phyloP scores from a whole-genome alignment of 2,113 vertebrate genomes.

The Penelope pileata region DNA sequence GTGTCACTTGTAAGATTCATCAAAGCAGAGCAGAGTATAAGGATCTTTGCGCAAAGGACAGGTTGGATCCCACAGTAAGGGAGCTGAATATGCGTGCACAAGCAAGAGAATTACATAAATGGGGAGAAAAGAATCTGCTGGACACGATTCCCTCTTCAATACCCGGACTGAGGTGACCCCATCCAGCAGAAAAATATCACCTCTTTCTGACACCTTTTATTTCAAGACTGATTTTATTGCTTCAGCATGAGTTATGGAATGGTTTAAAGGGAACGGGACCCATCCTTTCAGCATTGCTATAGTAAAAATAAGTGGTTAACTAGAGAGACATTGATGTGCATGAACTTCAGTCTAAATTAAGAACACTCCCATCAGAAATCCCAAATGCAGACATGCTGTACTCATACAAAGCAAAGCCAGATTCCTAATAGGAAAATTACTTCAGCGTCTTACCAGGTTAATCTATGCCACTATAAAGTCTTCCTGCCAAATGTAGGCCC shows the following conservation, averaged over 20 bases:
- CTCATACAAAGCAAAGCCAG: slow-evolving; percentile 25
- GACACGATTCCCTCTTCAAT: neutral
- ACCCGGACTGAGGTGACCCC: neutral
- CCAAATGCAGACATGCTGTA: neutral
- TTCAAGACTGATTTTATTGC: neutral
- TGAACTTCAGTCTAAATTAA: slow-evolving; percentile 45
- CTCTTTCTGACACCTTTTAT: neutral
- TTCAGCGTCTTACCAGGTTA: slow-evolving; percentile 43
- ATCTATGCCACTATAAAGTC: slow-evolving; percentile 24
- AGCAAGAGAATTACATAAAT: neutral
- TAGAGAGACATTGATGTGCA: neutral
- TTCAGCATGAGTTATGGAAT: neutral
- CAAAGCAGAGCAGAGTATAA: neutral
- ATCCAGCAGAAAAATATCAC: neutral
- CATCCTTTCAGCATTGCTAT: neutral
- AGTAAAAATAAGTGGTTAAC: neutral
- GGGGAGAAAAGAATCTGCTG: neutral
- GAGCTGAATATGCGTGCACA: neutral
- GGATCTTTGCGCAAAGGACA: neutral
- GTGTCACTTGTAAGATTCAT: neutral
- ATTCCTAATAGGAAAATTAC: slow-evolving; percentile 36
- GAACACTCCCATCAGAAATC: slow-evolving; percentile 40
- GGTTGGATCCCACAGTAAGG: neutral
- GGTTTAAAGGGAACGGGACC: neutral
- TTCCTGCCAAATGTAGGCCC: neutral